Evolutionary conservation across 2,113 vertebrate genomes (phyloP), one percentile per base, ranked within the genome.

Genomic region (Mustela nigripes): DNA sequence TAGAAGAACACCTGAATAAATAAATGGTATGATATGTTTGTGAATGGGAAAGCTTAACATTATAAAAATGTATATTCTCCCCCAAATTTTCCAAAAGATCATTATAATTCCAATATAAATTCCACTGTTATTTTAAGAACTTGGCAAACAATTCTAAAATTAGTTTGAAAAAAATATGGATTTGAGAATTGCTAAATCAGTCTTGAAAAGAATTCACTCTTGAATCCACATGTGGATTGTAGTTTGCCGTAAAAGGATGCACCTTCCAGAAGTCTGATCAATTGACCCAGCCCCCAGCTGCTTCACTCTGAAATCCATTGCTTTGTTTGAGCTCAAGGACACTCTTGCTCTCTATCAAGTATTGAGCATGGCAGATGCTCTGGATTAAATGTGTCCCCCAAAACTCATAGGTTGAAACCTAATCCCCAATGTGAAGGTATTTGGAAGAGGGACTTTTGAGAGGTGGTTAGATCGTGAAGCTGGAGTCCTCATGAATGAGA

Each of bases 71-170:
- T 56, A 15, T 36, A 60, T 48, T 81, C 33, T 94, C 36, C 80
- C 24, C 42, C 73, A 62, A 91, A 71, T 53, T 78, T 26, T 89
- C 48, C 26, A 53, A 69, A 89, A 80, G 11, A 45, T 65, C 22
- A 7, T 36, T 83, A 24, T 15, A 65, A 92, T 69, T 83, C 19
- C 28, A 95, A 42, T 28, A 48, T 82, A 78, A 65, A 89, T 63
- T 79, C 14, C 50, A 83, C 50, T 19, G 14, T 83, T 83, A 67
- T 71, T 93, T 85, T 73, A 89, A 95, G 53, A 95, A 63, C 28
- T 73, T 18, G 16, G 53, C 33, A 69, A 67, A 50, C 4, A 22
- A 71, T 53, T 83, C 19, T 48, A 63, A 79, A 92, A 81, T 53
- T 80, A 50, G 56, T 19, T 80, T 83, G 36, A 62, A 80, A 80